phyloP scores from a whole-genome alignment of 2,888 invertebrate genomes.

The Drosophila imparisetae region DNA sequence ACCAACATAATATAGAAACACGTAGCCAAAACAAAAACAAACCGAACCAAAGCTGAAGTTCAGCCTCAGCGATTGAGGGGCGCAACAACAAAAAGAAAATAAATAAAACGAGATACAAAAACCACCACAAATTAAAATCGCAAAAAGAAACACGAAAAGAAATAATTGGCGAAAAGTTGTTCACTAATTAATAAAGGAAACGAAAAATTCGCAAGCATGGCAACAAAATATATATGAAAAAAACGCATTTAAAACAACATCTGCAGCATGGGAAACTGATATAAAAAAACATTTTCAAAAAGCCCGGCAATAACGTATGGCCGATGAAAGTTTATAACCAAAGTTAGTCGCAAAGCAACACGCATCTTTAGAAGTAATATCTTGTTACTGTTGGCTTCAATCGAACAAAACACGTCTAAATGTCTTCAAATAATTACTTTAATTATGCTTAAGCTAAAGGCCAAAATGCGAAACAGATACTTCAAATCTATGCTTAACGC shows the following conservation, averaged over 20 bases:
- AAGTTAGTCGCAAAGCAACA: neutral
- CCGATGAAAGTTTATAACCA: neutral
- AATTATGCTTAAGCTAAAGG: neutral
- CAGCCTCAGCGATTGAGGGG: constrained; percentile 37
- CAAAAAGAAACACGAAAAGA: constrained; percentile 48
- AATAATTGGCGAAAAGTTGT: constrained; percentile 49
- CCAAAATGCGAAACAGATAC: neutral
- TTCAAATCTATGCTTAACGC: neutral
- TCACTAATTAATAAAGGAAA: constrained; percentile 57
- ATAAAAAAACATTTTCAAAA: neutral
- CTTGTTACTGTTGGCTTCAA: neutral
- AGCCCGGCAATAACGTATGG: neutral
- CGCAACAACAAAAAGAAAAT: neutral
- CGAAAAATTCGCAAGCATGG: constrained; percentile 10
- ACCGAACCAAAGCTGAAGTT: constrained; percentile 39
- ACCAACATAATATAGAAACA: constrained; percentile 12
- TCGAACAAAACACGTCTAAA: neutral
- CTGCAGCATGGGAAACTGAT: neutral
- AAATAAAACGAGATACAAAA: constrained; percentile 35
- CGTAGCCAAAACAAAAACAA: constrained; percentile 22
- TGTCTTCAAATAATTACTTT: neutral
- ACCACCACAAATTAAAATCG: constrained; percentile 46
- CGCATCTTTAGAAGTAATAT: neutral
- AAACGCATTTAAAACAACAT: neutral
- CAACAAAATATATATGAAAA: neutral